Evolutionary conservation across 2,888 invertebrate genomes (phyloP), one percentile per base, ranked within the genome.

Genomic region (Pollenia griseotomentosa): DNA sequence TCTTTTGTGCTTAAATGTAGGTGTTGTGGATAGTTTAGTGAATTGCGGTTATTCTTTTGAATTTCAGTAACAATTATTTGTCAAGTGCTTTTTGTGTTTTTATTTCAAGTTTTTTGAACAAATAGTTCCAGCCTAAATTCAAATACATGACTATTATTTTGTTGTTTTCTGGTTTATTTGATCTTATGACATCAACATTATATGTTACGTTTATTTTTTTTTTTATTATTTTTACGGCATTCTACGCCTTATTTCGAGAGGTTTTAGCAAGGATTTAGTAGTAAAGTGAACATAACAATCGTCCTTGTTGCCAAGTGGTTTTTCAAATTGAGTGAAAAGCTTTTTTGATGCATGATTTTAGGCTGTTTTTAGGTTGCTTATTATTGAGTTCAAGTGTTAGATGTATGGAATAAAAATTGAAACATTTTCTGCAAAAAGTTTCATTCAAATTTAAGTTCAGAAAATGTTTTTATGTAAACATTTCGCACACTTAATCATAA

Each of bases 51-150:
- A 44, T 79, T 78, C 65, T 78, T 63, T 73, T 83, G 51, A 51
- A 33, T 71, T 48, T 48, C 23, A 33, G 40, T 33, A 71, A 77
- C 33, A 63, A 42, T 12, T 59, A 65, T 78, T 46, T 75, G 78
- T 63, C 78, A 78, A 83, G 83, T 83, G 14, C 10, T 53, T 53
- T 66, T 51, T 42, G 14, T 44, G 63, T 73, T 74, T n/a, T 73
- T 55, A n/a, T 71, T 61, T 53, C 12, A 19, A 23, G 42, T 63
- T 63, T n/a, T 65, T 12, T 65, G 10, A 53, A n/a, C 53, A 79
- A 61, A 55, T 71, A 80, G 63, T 68, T 75, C 14, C 51, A 73
- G 44, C 78, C 65, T 73, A 79, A 84, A 79, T 73, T 79, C 59
- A 8, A 73, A 71, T 66, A 73, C 59, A 57, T 23, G 40, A 57